Conservation (phyloP, 37 sponge, comb jelly and placozoan genomes). For the Bolinopsis microptera region DNA sequence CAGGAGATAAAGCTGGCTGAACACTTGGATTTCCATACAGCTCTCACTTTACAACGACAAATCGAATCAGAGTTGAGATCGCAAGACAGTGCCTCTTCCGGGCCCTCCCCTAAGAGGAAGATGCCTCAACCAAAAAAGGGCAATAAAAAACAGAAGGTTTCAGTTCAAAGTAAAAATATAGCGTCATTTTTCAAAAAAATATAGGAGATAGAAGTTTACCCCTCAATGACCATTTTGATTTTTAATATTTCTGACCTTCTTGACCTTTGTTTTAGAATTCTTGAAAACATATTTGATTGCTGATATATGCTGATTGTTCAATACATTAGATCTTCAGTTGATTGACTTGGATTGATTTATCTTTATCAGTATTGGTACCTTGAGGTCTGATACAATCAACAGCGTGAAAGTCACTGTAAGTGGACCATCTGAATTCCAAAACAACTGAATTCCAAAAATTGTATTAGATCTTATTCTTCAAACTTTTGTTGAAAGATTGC, state of each 20-base stretch:
- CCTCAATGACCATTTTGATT: neutral
- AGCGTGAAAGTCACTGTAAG: too few species aligned
- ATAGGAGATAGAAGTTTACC: neutral
- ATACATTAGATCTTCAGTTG: too few species aligned
- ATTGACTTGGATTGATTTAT: too few species aligned
- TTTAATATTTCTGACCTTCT: neutral
- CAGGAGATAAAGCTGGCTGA: neutral
- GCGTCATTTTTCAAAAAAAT: constrained; percentile 55
- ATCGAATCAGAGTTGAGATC: constrained; percentile 26
- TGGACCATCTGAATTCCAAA: too few species aligned
- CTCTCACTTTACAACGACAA: neutral
- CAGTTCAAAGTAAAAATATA: constrained; percentile 12
- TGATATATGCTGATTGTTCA: neutral
- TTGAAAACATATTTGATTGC: too few species aligned
- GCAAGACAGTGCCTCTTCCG: neutral
- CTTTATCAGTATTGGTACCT: too few species aligned
- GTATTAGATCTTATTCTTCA: too few species aligned
- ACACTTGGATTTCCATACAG: constrained; percentile 53
- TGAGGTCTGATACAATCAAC: too few species aligned
- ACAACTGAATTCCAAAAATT: too few species aligned
- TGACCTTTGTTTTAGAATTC: too few species aligned
- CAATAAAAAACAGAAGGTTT: constrained; percentile 53
- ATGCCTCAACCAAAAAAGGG: neutral
- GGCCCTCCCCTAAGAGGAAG: neutral
- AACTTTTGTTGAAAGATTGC: too few species aligned